phyloP scores from a whole-genome alignment of 2,797 vertebrate species.

The Glossophaga mutica region DNA sequence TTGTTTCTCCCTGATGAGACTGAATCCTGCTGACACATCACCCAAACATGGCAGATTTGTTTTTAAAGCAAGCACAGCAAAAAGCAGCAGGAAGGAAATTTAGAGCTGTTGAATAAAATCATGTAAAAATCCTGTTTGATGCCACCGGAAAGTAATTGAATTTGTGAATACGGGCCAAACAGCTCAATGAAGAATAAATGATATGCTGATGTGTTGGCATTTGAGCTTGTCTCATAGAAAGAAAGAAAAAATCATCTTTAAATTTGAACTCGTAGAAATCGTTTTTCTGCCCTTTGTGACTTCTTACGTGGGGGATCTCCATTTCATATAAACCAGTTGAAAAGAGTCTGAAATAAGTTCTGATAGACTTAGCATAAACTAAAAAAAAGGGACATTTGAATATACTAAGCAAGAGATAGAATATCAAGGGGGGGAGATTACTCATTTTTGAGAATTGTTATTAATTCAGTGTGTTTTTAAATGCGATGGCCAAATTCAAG shows the following conservation, averaged over 20 bases:
- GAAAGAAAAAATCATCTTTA: conserved; percentile 49
- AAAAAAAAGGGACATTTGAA: neutral
- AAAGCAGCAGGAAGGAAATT: conserved; percentile 71
- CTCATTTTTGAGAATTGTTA: neutral
- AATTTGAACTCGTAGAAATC: conserved; percentile 57
- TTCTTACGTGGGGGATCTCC: neutral
- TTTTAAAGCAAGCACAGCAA: conserved; percentile 71
- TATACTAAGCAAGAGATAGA: neutral
- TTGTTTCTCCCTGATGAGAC: conserved; percentile 26
- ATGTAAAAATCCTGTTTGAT: conserved; percentile 63
- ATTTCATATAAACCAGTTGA: neutral
- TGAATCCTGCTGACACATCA: conserved; percentile 71
- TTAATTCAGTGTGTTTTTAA: conserved; percentile 20
- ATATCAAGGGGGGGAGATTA: neutral
- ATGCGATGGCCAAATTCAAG: neutral
- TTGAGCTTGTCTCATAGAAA: conserved; percentile 41
- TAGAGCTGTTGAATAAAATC: conserved; percentile 70
- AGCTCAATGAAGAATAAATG: conserved; percentile 48
- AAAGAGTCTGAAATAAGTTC: neutral
- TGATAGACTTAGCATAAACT: neutral
- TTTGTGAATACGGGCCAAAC: conserved; percentile 68
- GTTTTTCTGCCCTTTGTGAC: neutral
- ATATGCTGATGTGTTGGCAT: conserved; percentile 52
- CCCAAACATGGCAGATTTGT: conserved; percentile 51
- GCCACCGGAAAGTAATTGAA: conserved; percentile 71